phyloP scores from a whole-genome alignment of 2,113 vertebrate genomes.

The Corythornis vintsioides region DNA sequence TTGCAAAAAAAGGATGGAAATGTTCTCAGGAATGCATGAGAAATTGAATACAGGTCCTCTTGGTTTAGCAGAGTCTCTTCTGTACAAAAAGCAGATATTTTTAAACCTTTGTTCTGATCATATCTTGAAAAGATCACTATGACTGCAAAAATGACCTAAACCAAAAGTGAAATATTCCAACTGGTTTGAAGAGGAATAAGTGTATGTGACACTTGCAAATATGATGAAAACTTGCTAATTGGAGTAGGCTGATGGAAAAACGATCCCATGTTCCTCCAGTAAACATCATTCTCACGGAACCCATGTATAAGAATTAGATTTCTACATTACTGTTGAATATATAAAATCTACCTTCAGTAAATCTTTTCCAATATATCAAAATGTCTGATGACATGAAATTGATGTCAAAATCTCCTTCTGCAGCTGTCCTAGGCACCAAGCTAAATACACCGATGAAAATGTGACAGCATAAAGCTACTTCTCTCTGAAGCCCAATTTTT shows the following conservation, averaged over 20 bases:
- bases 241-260: not conserved
- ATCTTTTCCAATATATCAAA: not conserved
- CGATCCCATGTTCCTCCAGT: not conserved
- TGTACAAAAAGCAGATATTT: not conserved
- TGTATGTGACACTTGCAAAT: not conserved
- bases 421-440: not conserved
- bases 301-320: not conserved
- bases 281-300: not conserved
- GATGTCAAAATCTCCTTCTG: not conserved
- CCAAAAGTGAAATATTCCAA: not conserved
- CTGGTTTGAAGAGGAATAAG: not conserved
- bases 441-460: not conserved
- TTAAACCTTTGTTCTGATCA: not conserved
- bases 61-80: not conserved
- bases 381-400: not conserved
- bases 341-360: not conserved
- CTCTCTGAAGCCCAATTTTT: constrained; percentile 67
- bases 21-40: not conserved
- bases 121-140: not conserved
- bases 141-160: not conserved
- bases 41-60: not conserved
- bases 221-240: not conserved
- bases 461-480: not conserved
- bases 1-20: not conserved
- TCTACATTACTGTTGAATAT: not conserved